Percentiles rank a stretch among this genome's conserved stretches.
Evolutionary conservation across 2,888 invertebrate genomes (phyloP).

Genomic region (Argyra leucocephala): DNA sequence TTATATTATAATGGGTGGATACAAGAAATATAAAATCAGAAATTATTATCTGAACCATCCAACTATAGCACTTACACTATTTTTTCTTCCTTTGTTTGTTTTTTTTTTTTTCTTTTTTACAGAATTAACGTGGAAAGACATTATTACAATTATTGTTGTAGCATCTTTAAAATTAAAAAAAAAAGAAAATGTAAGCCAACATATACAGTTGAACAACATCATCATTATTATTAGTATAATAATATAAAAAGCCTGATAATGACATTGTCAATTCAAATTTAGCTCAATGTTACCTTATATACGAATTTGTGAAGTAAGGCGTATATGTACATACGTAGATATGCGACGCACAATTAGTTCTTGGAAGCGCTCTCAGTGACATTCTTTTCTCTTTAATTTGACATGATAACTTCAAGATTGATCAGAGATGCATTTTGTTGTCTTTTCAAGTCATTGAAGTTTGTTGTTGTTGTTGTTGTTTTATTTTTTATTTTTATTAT

Average conservation of each 20-base stretch:
- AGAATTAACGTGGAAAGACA: too few relatives aligned
- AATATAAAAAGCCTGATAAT: background rate
- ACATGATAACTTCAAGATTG: conserved; percentile 19
- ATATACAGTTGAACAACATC: too few relatives aligned
- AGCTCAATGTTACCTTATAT: background rate
- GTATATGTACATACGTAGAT: background rate
- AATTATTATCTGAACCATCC: too few relatives aligned
- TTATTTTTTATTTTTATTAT: background rate
- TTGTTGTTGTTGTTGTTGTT: background rate
- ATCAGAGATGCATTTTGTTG: conserved; percentile 9
- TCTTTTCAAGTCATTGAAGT: background rate
- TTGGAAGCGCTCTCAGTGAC: conserved; percentile 16
- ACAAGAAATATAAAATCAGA: too few relatives aligned
- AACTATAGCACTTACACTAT: too few relatives aligned
- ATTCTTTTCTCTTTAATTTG: conserved; percentile 16
- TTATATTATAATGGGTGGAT: too few relatives aligned
- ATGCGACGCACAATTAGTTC: conserved; percentile 16
- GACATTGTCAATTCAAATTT: background rate
- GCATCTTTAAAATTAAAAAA: too few relatives aligned
- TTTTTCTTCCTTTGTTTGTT: too few relatives aligned
- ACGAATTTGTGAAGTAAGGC: background rate
- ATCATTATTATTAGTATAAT: too few relatives aligned
- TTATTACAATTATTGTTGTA: too few relatives aligned
- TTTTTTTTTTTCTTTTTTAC: too few relatives aligned
- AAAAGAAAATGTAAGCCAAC: too few relatives aligned